Evolutionary conservation across 2,113 vertebrate genomes (phyloP), one percentile per base, ranked within the genome.

Genomic region (Callipepla squamata): DNA sequence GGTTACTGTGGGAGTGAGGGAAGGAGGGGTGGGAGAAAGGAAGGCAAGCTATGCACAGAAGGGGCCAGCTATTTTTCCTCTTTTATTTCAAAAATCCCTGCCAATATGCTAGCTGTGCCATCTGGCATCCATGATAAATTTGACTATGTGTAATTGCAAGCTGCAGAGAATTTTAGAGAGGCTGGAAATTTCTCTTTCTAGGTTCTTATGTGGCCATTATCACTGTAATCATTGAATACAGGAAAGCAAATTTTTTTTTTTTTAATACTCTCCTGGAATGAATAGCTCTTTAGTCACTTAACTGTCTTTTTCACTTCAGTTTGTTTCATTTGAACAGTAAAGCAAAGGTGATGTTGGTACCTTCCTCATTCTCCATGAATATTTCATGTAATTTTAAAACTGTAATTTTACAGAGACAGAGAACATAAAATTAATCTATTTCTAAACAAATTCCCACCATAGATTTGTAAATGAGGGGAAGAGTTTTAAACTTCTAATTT

Each of bases 41-140:
- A 51, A 89, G 82, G 72, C 85, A 90, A 85, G 77, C 53, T 47
- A 92, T 86, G 80, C 81, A 83, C 8, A 36, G 90, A 95, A 82
- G 10, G 18, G 92, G 80, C 62, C 65, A 91, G 82, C 63, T 94
- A 96, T 96, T 90, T 96, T 94, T 94, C 89, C 91, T 86, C 87
- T 85, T 95, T 94, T 94, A 90, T 94, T 70, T 93, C 78, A 77
- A 74, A 93, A 96, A 89, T 92, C 72, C 80, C 45, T 91, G 95
- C 94, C 96, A 96, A 85, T 87, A 74, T 51, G 28, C 88, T 95
- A 32, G 58, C 88, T 95, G 89, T 96, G 95, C 93, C 92, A 78
- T 96, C 95, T 94, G 94, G 94, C 96, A 96, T 78, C 90, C 5
- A 25, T 87, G 88, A 96, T 96, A 96, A 95, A 96, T 95, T 80